Conservation (phyloP, 2,888 invertebrate genomes). For the Lypha dubia region DNA sequence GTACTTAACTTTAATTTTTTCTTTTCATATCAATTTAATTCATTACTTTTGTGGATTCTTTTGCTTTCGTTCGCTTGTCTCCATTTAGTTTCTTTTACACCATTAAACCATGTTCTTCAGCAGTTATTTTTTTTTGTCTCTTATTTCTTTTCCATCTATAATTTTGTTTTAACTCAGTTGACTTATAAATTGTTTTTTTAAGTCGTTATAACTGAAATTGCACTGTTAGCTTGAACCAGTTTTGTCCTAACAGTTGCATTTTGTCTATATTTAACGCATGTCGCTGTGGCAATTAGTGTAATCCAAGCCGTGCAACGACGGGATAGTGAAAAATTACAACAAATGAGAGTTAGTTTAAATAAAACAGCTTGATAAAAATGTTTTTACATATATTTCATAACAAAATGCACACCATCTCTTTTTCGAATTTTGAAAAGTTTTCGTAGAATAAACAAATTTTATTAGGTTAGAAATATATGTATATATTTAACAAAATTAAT, state of each 20-base stretch:
- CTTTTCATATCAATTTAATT: slow-evolving; percentile 49
- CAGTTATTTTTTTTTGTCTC: background rate
- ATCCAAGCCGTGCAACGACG: slow-evolving; percentile 59
- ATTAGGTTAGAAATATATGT: too few relatives aligned
- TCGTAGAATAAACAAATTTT: too few relatives aligned
- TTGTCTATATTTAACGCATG: slow-evolving; percentile 65
- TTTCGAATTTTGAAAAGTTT: too few relatives aligned
- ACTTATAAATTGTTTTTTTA: slow-evolving; percentile 16
- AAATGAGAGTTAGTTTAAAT: background rate
- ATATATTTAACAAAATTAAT: too few relatives aligned
- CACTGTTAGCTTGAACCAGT: background rate
- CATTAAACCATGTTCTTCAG: slow-evolving; percentile 49
- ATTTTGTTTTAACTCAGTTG: slow-evolving; percentile 15
- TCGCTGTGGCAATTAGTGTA: slow-evolving; percentile 69
- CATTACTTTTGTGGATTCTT: slow-evolving; percentile 49
- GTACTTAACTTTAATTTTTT: slow-evolving; percentile 9
- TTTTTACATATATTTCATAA: background rate
- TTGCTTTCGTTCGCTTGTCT: slow-evolving; percentile 37
- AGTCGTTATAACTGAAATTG: background rate
- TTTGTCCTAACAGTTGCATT: slow-evolving; percentile 44
- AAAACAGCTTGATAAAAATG: slow-evolving; percentile 15
- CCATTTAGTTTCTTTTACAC: slow-evolving; percentile 60
- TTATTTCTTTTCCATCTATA: background rate
- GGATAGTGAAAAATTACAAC: slow-evolving; percentile 67
- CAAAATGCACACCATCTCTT: too few relatives aligned